phyloP scores from a whole-genome alignment of 2,797 vertebrate genomes.

The Spinus olivaceus region DNA sequence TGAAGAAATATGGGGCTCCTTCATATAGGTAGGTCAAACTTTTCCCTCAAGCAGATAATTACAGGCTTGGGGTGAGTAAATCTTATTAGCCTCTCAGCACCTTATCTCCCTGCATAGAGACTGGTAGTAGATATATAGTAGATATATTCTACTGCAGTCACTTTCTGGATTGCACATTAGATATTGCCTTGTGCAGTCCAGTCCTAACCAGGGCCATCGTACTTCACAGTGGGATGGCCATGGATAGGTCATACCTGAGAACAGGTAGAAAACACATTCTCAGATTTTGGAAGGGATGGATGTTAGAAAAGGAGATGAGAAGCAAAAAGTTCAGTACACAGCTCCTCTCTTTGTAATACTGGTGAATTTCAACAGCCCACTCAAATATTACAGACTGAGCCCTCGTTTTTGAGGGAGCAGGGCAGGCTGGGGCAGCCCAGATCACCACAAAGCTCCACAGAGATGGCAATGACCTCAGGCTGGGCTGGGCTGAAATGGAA shows the following conservation, averaged over 20 bases:
- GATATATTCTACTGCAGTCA: slow-evolving; percentile 45
- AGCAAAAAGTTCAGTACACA: background rate
- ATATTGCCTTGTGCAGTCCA: slow-evolving; percentile 7
- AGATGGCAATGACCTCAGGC: fast-evolving
- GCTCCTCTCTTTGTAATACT: background rate
- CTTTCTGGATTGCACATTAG: slow-evolving; percentile 27
- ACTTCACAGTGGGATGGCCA: background rate
- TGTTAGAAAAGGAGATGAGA: background rate
- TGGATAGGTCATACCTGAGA: background rate
- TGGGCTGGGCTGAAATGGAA: background rate
- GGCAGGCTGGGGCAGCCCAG: background rate
- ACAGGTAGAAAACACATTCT: background rate
- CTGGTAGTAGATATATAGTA: slow-evolving; percentile 62
- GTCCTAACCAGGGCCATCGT: background rate
- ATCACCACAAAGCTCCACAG: background rate
- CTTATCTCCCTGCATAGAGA: slow-evolving; percentile 64
- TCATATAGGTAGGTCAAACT: slow-evolving; percentile 78
- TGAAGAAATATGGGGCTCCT: slow-evolving; percentile 77
- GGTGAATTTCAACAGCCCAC: background rate
- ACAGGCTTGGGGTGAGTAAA: slow-evolving; percentile 77
- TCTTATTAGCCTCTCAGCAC: slow-evolving; percentile 77
- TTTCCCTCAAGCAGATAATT: slow-evolving; percentile 81
- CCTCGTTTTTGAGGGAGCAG: background rate
- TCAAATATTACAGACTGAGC: background rate
- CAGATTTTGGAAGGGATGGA: background rate